Evolutionary conservation across 2,888 invertebrate species (phyloP).

Genomic region (Oxystoma pomonae): DNA sequence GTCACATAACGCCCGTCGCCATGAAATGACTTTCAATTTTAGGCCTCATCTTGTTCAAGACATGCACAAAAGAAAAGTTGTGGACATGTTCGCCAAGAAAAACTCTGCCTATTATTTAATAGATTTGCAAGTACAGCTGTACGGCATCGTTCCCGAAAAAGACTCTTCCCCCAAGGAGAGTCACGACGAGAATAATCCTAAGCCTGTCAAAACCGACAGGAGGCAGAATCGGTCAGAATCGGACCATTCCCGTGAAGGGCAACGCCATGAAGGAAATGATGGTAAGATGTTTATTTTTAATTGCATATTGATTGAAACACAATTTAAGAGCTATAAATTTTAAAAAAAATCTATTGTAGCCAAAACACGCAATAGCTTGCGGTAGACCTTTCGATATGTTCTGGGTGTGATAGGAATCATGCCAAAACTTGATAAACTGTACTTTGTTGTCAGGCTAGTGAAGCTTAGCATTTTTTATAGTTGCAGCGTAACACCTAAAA

Average conservation of each 20-base stretch:
- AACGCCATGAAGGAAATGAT: background rate
- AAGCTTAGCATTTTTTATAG: no score
- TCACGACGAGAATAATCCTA: background rate
- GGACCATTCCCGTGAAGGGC: background rate
- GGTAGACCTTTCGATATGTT: no score
- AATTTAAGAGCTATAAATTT: no score
- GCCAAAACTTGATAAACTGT: no score
- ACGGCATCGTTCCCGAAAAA: slow-evolving; percentile 22
- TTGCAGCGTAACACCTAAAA: no score
- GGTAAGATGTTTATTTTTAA: background rate
- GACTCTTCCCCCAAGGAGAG: background rate
- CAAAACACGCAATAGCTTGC: no score
- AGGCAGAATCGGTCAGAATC: background rate
- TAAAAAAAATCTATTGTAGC: no score
- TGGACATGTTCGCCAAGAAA: slow-evolving; percentile 25
- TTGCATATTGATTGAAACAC: no score
- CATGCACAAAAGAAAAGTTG: slow-evolving; percentile 28
- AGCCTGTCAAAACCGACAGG: background rate
- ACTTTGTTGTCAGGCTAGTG: no score
- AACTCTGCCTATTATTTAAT: slow-evolving; percentile 22
- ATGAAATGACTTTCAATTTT: no score
- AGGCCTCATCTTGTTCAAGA: slow-evolving; percentile 27
- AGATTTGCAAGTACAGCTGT: slow-evolving; percentile 28
- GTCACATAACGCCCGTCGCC: no score
- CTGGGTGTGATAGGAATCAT: no score